Evolutionary conservation across 2,888 invertebrate species (phyloP).

Genomic region (Acutogordius australiensis): DNA sequence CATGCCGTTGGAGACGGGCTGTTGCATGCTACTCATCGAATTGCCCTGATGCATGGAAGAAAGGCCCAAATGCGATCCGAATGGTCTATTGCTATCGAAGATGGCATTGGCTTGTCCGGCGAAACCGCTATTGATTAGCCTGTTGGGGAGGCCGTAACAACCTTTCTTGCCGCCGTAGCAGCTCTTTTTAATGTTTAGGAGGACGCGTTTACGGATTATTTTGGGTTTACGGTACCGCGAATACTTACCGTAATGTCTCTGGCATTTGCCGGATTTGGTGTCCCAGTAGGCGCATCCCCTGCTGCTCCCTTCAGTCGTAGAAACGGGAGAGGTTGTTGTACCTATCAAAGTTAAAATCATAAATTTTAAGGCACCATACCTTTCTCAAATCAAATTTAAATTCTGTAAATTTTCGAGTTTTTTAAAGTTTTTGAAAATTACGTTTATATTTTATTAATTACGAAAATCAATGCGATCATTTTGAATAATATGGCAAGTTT

Average conservation of each 20-base stretch:
- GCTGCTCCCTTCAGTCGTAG: neutral
- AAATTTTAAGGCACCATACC: too few species aligned
- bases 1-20: neutral
- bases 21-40: neutral
- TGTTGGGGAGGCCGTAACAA: neutral
- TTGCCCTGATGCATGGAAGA: too few species aligned
- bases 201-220: neutral
- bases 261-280: constrained; percentile 1
- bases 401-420: too few species aligned
- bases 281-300: neutral
- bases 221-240: neutral
- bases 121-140: neutral
- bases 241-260: neutral
- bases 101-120: neutral
- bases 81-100: too few species aligned
- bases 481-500: neutral
- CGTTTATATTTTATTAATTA: neutral
- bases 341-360: neutral
- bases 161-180: neutral
- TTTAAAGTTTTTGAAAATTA: too few species aligned
- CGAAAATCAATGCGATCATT: neutral
- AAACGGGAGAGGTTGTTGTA: neutral
- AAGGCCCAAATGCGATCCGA: too few species aligned
- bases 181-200: constrained; percentile 8
- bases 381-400: too few species aligned